Evolutionary conservation across 2,888 invertebrate species (phyloP).

Genomic region (Heteromurus nitidus): DNA sequence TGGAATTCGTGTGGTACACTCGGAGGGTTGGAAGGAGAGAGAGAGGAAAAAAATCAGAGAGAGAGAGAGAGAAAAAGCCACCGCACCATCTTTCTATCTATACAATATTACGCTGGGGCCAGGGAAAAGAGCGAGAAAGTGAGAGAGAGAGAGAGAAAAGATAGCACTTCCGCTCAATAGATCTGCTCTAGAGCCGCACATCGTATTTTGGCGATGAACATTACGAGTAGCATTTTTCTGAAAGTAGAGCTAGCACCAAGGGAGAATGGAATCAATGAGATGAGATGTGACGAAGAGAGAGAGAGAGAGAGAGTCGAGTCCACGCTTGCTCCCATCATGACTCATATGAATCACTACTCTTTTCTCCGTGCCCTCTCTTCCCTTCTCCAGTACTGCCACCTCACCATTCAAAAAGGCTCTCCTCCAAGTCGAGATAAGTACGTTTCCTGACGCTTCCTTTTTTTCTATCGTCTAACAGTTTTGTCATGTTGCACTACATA

Average conservation of each 20-base stretch:
- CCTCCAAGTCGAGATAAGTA: conserved; percentile 55
- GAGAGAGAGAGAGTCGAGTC: conserved; percentile 64
- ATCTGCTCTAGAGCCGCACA: conserved; percentile 73
- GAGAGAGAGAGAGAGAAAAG: conserved; percentile 69
- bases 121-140: conserved; percentile 65
- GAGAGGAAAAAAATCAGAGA: conserved; percentile 26
- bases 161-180: conserved; percentile 74
- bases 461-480: conserved; percentile 23
- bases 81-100: conserved; percentile 48
- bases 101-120: conserved; percentile 50
- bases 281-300: conserved; percentile 65
- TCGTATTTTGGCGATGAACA: conserved; percentile 72
- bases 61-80: conserved; percentile 56
- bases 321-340: conserved; percentile 66
- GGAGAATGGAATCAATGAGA: conserved; percentile 67
- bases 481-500: conserved; percentile 53
- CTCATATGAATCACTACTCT: conserved; percentile 58
- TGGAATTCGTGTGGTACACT: conserved; percentile 26
- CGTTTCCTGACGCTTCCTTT: conserved; percentile 56
- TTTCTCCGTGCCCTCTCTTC: conserved; percentile 50
- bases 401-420: conserved; percentile 63
- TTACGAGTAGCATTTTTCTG: conserved; percentile 46
- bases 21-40: conserved; percentile 29
- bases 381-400: conserved; percentile 31
- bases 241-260: conserved; percentile 65